Percentiles rank a stretch among this genome's conserved stretches.
Conservation (phyloP, 1,140 invertebrate species). For the Carcinoscorpius rotundicauda region DNA sequence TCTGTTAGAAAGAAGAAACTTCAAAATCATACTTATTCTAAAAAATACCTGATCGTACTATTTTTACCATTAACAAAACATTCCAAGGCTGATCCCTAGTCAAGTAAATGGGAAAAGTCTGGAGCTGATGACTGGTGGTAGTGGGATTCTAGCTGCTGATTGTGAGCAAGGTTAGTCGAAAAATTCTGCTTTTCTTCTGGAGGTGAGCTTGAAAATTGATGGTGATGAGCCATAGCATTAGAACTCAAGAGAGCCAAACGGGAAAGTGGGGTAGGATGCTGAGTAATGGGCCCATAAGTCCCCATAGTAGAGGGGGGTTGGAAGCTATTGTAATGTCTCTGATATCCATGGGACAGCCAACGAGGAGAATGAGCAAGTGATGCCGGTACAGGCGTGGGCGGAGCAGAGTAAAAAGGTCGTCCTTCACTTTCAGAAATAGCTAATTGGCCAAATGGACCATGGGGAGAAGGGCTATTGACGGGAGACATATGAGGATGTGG, state of each 20-base stretch:
- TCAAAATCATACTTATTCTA: too few relatives aligned
- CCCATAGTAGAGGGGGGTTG: slow-evolving; percentile 10
- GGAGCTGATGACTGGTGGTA: slow-evolving; percentile 20
- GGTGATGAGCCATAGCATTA: slow-evolving; percentile 13
- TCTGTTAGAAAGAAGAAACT: too few relatives aligned
- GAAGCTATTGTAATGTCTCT: slow-evolving; percentile 17
- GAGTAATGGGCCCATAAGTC: slow-evolving; percentile 13
- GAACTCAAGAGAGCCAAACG: slow-evolving; percentile 19
- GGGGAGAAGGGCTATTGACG: slow-evolving; percentile 6
- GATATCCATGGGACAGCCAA: slow-evolving; percentile 17
- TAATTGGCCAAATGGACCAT: slow-evolving; percentile 6
- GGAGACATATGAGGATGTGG: not conserved
- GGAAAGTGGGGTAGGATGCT: slow-evolving; percentile 19
- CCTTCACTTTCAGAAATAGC: slow-evolving; percentile 13
- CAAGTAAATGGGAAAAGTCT: slow-evolving; percentile 22
- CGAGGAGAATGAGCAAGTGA: slow-evolving; percentile 16
- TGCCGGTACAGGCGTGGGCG: slow-evolving; percentile 17
- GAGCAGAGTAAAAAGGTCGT: slow-evolving; percentile 20
- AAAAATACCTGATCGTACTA: too few relatives aligned
- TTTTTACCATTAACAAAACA: too few relatives aligned
- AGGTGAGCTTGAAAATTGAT: slow-evolving; percentile 8
- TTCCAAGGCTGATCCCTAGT: slow-evolving; percentile 3
- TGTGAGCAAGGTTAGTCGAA: not conserved
- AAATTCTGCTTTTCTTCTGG: not conserved
- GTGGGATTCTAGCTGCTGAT: slow-evolving; percentile 16